These are phyloP conservation scores for Sebastes umbrosus DNA, from an alignment of 2,797 vertebrate species.

Conservation along the genomic window DNA sequence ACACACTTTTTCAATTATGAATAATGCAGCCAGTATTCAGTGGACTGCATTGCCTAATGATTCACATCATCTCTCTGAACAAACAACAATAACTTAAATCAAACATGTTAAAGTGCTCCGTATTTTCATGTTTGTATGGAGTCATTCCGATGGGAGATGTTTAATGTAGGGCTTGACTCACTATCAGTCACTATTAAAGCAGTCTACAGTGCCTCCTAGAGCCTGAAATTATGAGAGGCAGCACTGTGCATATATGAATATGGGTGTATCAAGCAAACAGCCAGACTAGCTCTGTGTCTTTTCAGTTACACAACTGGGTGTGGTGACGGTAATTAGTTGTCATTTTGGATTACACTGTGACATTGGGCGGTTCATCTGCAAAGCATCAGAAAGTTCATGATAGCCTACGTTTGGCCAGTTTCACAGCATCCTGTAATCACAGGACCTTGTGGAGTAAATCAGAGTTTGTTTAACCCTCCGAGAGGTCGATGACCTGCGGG, in stretches of 20 bases:
- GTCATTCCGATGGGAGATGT: not conserved
- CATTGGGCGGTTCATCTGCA: constrained; percentile 4
- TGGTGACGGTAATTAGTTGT: not conserved
- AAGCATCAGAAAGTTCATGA: constrained; percentile 3
- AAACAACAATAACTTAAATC: not conserved
- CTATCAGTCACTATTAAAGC: not conserved
- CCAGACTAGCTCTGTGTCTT: not conserved
- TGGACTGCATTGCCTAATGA: not conserved
- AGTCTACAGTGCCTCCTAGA: constrained; percentile 37
- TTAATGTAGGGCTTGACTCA: not conserved
- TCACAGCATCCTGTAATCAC: not conserved
- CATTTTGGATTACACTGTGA: not conserved
- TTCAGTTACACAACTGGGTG: constrained; percentile 15
- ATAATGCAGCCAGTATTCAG: not conserved
- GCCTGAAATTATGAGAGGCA: not conserved
- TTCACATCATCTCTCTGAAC: not conserved
- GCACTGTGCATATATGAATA: not conserved
- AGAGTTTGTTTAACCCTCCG: not conserved
- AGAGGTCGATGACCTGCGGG: not conserved
- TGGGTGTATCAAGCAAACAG: not conserved
- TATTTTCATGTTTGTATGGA: not conserved
- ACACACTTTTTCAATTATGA: not conserved
- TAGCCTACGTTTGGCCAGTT: not conserved
- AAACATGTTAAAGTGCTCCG: not conserved
- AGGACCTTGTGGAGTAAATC: not conserved